Conservation (phyloP, 2,113 vertebrate species). For the Protobothrops flavoviridis region DNA sequence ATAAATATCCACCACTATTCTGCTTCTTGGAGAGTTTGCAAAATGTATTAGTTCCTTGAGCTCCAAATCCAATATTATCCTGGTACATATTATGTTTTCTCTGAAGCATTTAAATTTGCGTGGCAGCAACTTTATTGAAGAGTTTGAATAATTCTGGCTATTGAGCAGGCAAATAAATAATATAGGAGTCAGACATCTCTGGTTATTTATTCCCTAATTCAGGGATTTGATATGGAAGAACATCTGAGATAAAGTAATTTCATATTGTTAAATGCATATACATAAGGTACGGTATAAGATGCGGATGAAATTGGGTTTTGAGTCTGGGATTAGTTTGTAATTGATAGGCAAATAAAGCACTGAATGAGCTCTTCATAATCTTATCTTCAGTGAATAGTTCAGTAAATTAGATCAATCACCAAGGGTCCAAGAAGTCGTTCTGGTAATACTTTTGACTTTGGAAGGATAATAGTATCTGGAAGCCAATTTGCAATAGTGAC, state of each 20-base stretch:
- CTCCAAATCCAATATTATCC: not conserved
- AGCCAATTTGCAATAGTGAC: not conserved
- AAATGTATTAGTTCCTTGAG: not conserved
- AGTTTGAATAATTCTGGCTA: not conserved
- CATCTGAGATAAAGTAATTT: not conserved
- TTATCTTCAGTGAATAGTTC: constrained; percentile 33
- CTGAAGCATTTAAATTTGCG: not conserved
- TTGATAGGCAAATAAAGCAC: not conserved
- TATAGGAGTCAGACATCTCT: not conserved
- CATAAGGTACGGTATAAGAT: not conserved
- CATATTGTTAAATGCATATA: not conserved
- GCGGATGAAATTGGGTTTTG: not conserved
- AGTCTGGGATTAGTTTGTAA: constrained; percentile 27
- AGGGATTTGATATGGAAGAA: not conserved
- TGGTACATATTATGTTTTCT: not conserved
- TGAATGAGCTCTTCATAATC: constrained; percentile 11
- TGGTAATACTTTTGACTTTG: not conserved
- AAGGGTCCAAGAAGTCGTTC: constrained; percentile 22
- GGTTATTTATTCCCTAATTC: not conserved
- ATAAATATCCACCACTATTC: not conserved
- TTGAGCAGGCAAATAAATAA: not conserved
- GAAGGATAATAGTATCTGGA: not conserved
- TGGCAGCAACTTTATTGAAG: not conserved
- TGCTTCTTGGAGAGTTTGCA: not conserved
- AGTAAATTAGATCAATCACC: constrained; percentile 39